Percentiles rank a stretch among this genome's conserved stretches.
These are phyloP conservation scores for Scopus umbretta DNA, from an alignment of 2,113 vertebrate genomes.

Conservation along the genomic window DNA sequence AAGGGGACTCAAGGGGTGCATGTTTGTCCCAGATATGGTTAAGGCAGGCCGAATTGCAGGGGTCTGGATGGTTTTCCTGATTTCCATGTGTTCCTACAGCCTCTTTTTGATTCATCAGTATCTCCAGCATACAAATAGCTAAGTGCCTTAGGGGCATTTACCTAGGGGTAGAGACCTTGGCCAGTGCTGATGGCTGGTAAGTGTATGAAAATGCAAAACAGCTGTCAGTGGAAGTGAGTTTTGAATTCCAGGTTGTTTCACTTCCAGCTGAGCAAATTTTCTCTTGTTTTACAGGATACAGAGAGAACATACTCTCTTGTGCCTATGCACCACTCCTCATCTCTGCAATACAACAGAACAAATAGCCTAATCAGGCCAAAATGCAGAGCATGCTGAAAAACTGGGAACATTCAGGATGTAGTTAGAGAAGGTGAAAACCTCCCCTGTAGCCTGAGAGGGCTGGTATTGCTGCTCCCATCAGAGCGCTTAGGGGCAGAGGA, in stretches of 20 bases:
- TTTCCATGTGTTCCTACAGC: neutral
- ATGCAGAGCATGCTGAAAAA: conserved; percentile 38
- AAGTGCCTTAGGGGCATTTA: neutral
- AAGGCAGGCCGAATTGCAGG: neutral
- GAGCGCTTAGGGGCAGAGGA: neutral
- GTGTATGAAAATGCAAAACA: neutral
- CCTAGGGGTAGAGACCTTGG: neutral
- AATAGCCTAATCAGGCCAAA: conserved; percentile 51
- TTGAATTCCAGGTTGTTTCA: conserved; percentile 21
- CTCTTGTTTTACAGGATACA: neutral
- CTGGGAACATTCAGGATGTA: neutral
- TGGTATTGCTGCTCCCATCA: neutral
- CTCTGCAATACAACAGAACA: conserved; percentile 41
- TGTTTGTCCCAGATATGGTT: neutral
- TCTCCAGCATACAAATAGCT: neutral
- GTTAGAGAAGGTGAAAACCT: neutral
- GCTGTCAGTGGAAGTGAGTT: neutral
- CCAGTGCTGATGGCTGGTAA: neutral
- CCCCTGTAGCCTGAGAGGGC: neutral
- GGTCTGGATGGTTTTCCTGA: neutral
- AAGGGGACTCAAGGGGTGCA: neutral
- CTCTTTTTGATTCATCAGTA: neutral
- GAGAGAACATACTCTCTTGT: conserved; percentile 18
- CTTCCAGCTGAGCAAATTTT: conserved; percentile 52
- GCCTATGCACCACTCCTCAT: neutral